Percentiles rank a stretch among this genome's conserved stretches.
phyloP scores from a whole-genome alignment of 2,888 invertebrate genomes.

The Caenorhabditis becei region DNA sequence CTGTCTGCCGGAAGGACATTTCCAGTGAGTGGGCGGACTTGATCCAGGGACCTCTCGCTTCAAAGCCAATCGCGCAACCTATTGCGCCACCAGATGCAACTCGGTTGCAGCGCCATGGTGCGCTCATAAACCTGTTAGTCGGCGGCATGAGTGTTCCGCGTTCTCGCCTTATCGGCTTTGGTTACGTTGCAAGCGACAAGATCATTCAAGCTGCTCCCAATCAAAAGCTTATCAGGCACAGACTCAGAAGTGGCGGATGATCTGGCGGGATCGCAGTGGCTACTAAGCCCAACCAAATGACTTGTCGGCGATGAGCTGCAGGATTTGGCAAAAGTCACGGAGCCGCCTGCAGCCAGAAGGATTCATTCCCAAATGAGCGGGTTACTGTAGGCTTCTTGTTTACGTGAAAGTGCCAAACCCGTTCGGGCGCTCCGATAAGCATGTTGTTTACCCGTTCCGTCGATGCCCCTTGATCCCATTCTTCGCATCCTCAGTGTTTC shows the following conservation, averaged over 20 bases:
- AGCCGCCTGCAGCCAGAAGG: no score
- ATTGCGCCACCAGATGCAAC: no score
- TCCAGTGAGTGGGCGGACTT: slow-evolving; percentile 74
- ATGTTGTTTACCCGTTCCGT: neutral
- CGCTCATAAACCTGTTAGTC: no score
- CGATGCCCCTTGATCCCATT: slow-evolving; percentile 1
- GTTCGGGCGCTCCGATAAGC: neutral
- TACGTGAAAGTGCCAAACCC: neutral
- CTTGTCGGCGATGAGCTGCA: neutral
- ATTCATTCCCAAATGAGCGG: no score
- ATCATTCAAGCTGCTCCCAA: slow-evolving; percentile 1
- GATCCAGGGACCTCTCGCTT: no score
- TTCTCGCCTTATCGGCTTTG: neutral
- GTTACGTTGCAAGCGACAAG: neutral
- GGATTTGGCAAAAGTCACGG: neutral
- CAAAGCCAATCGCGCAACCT: no score
- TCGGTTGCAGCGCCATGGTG: no score
- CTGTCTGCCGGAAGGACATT: slow-evolving; percentile 77
- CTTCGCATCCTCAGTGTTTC: neutral
- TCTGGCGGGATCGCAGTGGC: neutral
- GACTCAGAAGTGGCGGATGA: neutral
- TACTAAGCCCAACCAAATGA: neutral
- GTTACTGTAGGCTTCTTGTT: neutral
- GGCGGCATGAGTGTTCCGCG: neutral
- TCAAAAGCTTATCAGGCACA: neutral